Base-by-base conservation (phyloP, 2,888 invertebrate species). In the Tachina grossa region DNA sequence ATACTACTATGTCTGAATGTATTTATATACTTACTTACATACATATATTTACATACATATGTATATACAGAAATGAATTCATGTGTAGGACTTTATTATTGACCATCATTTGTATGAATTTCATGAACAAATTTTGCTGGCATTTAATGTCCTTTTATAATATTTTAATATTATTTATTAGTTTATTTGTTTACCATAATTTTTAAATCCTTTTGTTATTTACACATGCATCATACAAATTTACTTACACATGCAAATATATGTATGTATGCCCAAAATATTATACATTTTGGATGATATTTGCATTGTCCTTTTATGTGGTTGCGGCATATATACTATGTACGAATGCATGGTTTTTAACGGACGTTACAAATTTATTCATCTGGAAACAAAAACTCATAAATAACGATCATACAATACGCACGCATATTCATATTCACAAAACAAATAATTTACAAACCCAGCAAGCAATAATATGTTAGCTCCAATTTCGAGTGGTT, bases 351-450 rank as follows among this genome's bases (percentile, higher is more conserved):
- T 66, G 47, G 49, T 85, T 55, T 84, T 83, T 81, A 81, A 85
- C 87, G 89, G 85, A 87, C 87, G 87, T 88, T 88, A 84, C 79
- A 75, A 78, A 83, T 51, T 55, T 71, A 86, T 80, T 81, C 80
- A 86, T 75, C 84, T 86, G 87, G 83, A 85, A 87, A 86, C 78
- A 85, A 76, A 77, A 83, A 61, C 84, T 41, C 76, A 81, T 84
- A 84, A 84, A 84, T 81, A 63, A 81, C 68, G 49, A 55, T 61
- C 13, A 45, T 19, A 19, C 47, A 65, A 65, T 66, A 49, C 57
- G 43, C n/a, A 72, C 22, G 45, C 39, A 65, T 51, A 72, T 59
- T 41, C 19, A 13, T 39, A 57, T 72, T 10, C 8, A 69, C 39
- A 45, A 45, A 16, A 65, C 16, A 14, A 22, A 31, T 31, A 31